Evolutionary conservation across 2,888 invertebrate species (phyloP).

Genomic region (Podotricha telesiphe): DNA sequence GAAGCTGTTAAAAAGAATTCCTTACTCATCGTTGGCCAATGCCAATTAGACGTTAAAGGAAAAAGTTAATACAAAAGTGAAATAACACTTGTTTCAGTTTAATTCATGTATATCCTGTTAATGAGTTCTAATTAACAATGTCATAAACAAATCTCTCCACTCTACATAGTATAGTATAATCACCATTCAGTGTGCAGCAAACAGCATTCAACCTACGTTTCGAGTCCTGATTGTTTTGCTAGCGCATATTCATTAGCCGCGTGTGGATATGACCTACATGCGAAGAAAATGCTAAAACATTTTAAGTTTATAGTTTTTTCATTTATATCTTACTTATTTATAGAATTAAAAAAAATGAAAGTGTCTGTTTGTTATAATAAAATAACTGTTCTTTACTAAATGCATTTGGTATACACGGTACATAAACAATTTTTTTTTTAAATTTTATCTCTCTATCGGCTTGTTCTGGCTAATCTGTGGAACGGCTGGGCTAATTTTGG

Average conservation of each 20-base stretch:
- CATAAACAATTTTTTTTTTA: too few species aligned
- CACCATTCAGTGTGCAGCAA: conserved; percentile 22
- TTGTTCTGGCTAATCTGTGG: too few species aligned
- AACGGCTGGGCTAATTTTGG: too few species aligned
- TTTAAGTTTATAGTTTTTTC: neutral
- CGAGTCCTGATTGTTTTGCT: conserved; percentile 33
- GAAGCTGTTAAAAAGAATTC: neutral
- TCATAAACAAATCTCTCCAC: conserved; percentile 19
- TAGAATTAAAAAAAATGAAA: too few species aligned
- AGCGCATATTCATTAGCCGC: conserved; percentile 32
- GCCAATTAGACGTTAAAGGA: neutral
- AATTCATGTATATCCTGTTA: conserved; percentile 5
- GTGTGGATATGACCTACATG: conserved; percentile 25
- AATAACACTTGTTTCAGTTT: neutral
- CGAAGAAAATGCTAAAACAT: conserved; percentile 12
- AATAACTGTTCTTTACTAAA: too few species aligned
- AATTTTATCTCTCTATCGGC: too few species aligned
- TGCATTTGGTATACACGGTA: too few species aligned
- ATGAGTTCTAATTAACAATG: conserved; percentile 28
- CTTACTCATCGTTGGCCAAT: neutral
- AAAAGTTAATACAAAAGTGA: neutral
- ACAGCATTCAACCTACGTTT: conserved; percentile 33
- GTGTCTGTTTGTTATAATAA: neutral
- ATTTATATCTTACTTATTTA: neutral
- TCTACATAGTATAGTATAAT: conserved; percentile 13